Conservation (phyloP, 1,140 invertebrate genomes). For the Bacillus rossius region DNA sequence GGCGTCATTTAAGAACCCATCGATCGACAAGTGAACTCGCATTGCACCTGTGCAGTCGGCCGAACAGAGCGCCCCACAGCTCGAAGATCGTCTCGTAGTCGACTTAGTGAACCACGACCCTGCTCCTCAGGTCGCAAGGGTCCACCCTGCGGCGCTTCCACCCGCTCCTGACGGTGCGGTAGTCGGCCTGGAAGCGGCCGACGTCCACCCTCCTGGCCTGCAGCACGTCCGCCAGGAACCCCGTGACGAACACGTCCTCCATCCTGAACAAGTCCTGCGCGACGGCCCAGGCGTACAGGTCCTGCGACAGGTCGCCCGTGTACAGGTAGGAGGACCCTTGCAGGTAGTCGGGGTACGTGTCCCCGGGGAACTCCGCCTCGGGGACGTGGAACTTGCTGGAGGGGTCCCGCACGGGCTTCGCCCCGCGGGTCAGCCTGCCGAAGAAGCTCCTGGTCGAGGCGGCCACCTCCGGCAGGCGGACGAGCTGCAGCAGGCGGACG, state of each 20-base stretch:
- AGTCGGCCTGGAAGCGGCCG: conserved; percentile 70
- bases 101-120: no score
- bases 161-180: no score
- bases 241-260: conserved; percentile 86
- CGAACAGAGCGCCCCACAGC: no score
- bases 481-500: conserved; percentile 62
- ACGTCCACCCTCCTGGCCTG: conserved; percentile 66
- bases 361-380: conserved; percentile 58
- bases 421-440: conserved; percentile 73
- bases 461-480: conserved; percentile 50
- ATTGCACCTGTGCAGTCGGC: no score
- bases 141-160: no score
- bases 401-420: conserved; percentile 77
- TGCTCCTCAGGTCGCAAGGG: no score
- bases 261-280: conserved; percentile 71
- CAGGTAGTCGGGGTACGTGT: conserved; percentile 74
- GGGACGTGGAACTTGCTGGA: conserved; percentile 84
- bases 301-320: conserved; percentile 58
- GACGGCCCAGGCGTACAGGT: conserved; percentile 61
- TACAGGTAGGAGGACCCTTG: conserved; percentile 83
- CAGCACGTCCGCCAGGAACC: conserved; percentile 70
- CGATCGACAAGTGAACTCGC: no score
- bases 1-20: no score
- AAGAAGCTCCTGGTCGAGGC: conserved; percentile 64
- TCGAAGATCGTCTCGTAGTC: no score